Evolutionary conservation across 2,797 vertebrate species (phyloP), one percentile per base, ranked within the genome.

Genomic region (Pantherophis vulpinus): DNA sequence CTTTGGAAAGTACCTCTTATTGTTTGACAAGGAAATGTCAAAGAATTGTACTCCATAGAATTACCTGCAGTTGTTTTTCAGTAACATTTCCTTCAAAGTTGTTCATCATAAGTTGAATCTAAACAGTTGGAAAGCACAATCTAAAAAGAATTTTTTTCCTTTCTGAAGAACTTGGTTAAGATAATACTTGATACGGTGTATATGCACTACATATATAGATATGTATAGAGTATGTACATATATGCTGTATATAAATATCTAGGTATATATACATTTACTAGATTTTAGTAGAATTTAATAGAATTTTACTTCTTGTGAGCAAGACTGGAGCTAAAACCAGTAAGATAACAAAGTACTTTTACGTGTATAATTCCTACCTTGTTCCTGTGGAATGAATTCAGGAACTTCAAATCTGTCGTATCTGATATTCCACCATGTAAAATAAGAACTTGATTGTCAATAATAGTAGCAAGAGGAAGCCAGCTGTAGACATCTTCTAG

Each of bases 391-490:
- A 99, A 94, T 4, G 96, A 96, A 92, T 96, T 97, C 93, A 99
- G 98, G 92, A 98, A 97, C 96, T 98, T 97, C 96, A 99, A 96
- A 95, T 99, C 98, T 0, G 99, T 99, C 93, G 98, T 98, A 93
- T 99, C 98, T 5, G 99, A 99, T 96, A 99, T 99, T 1, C 99
- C 99, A 74, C 99, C 99, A 0, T 99, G 99, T 87, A 99, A 97
- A 0, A 99, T 97, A 70, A 99, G 98, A 90, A 99, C 98, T 97
- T 99, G 99, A 93, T 98, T 97, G 42, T 99, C 98, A 94, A 99
- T 98, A 95, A 99, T 97, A 2, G 99, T 98, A 2, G 98, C 99
- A 0, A 99, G 94, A 0, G 99, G 99, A 93, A 99, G 98, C 95
- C 99, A 98, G 97, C 99, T 98, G 96, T 99, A 99, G 86, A 99